Base-by-base conservation (phyloP, 2,888 invertebrate genomes). In the Drosophila paucipuncta region DNA sequence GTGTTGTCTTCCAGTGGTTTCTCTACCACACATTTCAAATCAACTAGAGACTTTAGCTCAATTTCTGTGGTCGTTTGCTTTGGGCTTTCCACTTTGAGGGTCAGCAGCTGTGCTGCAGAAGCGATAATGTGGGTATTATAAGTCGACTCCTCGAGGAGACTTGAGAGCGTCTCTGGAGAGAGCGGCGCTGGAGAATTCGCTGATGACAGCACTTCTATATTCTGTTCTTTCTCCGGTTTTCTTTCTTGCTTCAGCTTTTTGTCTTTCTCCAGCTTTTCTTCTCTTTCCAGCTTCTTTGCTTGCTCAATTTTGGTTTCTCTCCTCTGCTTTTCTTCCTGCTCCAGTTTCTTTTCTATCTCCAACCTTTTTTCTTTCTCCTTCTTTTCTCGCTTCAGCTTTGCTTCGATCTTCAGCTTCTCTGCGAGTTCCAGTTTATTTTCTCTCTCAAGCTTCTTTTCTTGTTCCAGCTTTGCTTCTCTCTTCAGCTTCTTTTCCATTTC, bases 41-140 rank as follows among this genome's bases (percentile, higher is more conserved):
- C 68, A 35, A 65, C 28, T 35, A 28, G 47, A 25, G 54, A n/a
- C 22, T 49, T 68, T 4, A 54, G 18, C 39, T 70, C 30, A 31
- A 61, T n/a, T 1, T 58, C 30, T 43, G 2, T 30, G 6, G 30
- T 33, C 33, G 50, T 4, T 57, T 65, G 55, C 18, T 68, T 30
- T 18, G 25, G 7, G 3, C n/a, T 4, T n/a, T 33, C 18, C 0
- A 22, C 13, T 30, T 39, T 57, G 4, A 47, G 16, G 9, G 41
- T 18, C 9, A n/a, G 4, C 33, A 33, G 18, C 13, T 58, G 35
- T 22, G 30, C 5, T 30, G 28, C 5, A 4, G 53, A 2, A 1
- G 31, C 30, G 10, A 52, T 25, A n/a, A 22, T 7, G 13, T 43
- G 30, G 11, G 6, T n/a, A 25, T 31, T 54, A 0, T 33, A 37